Base-by-base conservation (phyloP, 2,888 invertebrate genomes). In the Ommatoiulus sabulosus region DNA sequence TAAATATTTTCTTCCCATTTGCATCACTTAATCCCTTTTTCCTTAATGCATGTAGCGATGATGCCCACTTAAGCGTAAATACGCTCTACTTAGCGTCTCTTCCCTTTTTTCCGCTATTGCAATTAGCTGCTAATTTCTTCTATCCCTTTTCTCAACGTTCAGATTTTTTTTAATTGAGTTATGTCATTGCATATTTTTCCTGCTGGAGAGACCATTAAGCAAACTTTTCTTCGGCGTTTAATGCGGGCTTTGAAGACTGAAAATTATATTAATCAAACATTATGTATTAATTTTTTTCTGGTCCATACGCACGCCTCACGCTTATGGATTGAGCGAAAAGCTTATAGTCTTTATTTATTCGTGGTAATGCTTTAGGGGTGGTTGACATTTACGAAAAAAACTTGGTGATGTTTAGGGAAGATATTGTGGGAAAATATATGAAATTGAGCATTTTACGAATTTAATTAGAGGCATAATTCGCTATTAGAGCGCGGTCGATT, bases 71-170 rank as follows among this genome's bases (percentile, higher is more conserved):
- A 72, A 72, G 72, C 72, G 72, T 72, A 72, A 72, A 72, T 72
- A 72, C 24, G 72, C 72, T 20, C 72, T 72, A 24, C 72, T 72
- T 72, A 72, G 72, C 72, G 24, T 20, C 72, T 12, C 72, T 12
- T 72, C 72, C 72, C 24, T 72, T 72, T 86, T 86, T 86, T 44
- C 86, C 43, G n/a, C n/a, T n/a, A 44, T 35, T 86, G 86, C 86
- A 86, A 86, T 44, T 86, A 86, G 86, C 86, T 86, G 44, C 86
- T 86, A 86, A 86, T 86, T 86, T 86, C 86, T 44, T 86, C 86
- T 86, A 86, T 86, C 44, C 46, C 17, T 46, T 46, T 86, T 10
- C 72, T 35, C 0, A 2, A 35, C 24, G 72, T 72, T 72, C 72
- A n/a, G 72, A 72, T 72, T 72, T 72, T 72, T 57, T 72, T 72